Base-by-base conservation (phyloP, 1,140 invertebrate species). In the Neodiprion fabricii region DNA sequence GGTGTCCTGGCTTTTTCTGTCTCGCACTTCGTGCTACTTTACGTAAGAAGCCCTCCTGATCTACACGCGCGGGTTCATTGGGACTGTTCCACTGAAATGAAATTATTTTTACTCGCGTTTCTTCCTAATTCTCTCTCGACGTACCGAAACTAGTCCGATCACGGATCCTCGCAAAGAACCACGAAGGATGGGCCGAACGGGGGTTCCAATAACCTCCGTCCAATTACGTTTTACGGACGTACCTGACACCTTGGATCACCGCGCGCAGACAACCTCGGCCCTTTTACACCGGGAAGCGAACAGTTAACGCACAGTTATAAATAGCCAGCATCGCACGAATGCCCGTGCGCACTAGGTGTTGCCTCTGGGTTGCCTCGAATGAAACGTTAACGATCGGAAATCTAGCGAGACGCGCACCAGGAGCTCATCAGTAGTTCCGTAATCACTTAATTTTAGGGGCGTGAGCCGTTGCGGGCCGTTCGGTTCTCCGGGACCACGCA, bases 381-480 rank as follows among this genome's bases (percentile, higher is more conserved):
- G 28, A 40, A 40, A 40, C 28, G 28, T 40, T 40, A 40, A 40
- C 53, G 53, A 5, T 61, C 53, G n/a, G n/a, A 61, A 61, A 61
- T 61, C 53, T 17, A 61, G 28, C 28, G 28, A 40, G 53, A 14
- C 53, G 53, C 40, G 67, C 21, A 69, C 17, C 14, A 47, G 9
- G 40, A 23, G 67, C 67, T 69, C 67, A 69, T 69, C 67, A 69
- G 67, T 7, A 21, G 12, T 23, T 47, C 40, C 40, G 10, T 69
- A 69, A 69, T 69, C 67, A 69, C 67, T 69, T 23, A 69, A 69
- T 69, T 69, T 21, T 11, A 23, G 67, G 12, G n/a, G 11, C 53
- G 3, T 17, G 53, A 61, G 53, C n/a, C 28, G 28, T 40, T 40
- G 28, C 28, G 28, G 28, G n/a, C 8, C 8, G 11, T 61, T 61